Base-by-base conservation (phyloP, 2,797 vertebrate genomes). In the Gymnoscopelus microlampas region DNA sequence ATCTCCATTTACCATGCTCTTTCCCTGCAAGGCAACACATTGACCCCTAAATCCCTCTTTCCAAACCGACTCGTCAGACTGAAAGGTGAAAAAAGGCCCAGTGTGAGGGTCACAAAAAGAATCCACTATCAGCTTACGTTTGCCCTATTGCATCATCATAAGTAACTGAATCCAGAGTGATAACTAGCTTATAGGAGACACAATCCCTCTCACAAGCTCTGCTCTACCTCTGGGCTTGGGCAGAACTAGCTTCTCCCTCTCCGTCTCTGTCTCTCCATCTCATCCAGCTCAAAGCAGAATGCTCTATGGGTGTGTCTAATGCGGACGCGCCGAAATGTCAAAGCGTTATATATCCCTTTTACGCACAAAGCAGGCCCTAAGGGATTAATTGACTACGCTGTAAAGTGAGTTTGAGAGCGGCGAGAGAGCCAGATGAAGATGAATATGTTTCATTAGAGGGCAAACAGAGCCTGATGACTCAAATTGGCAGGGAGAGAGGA, bases 311-410 rank as follows among this genome's bases (percentile, higher is more conserved):
- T 91, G 92, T 91, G 92, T 87, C 89, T 93, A 92, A 93, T 92
- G 92, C 78, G 82, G 85, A 85, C 88, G 77, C 78, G 77, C 81
- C 82, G 87, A 94, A 94, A 95, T 92, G 93, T 94, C 92, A 94
- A 91, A 91, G 91, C 90, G 87, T 92, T 93, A 94, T 92, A 93
- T 92, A 93, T 94, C 91, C 29, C 91, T 91, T 94, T 93, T 91
- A 88, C 87, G 86, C 90, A 85, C 89, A 91, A 86, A 91, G 87
- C 85, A 81, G 85, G 81, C 92, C 91, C 88, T 84, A 82, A 90
- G 93, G 91, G 85, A 90, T 92, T 93, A 92, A 93, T 93, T 91
- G 91, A 92, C 93, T 92, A 88, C 85, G 88, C 91, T 88, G 89
- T 90, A 91, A 93, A 93, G 91, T 90, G 91, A 94, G 91, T 92